phyloP scores from a whole-genome alignment of 2,797 vertebrate genomes.

The Peromyscus eremicus region DNA sequence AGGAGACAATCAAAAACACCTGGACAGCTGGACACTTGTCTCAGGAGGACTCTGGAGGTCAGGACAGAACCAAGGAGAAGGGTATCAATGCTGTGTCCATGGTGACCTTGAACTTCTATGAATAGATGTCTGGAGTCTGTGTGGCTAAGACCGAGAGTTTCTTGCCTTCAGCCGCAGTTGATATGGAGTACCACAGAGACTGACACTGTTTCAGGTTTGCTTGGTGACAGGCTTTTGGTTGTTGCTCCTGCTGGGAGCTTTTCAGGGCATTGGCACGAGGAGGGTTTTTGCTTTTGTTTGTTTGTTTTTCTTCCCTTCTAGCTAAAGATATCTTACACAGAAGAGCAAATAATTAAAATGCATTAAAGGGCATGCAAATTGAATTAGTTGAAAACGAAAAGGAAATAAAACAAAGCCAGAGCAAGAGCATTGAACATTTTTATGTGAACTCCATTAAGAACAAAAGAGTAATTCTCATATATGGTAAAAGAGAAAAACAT shows the following conservation, averaged over 20 bases:
- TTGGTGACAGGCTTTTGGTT: not conserved
- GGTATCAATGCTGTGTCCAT: not conserved
- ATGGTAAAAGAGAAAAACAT: not conserved
- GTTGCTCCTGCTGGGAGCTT: not conserved
- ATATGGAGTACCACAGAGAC: not conserved
- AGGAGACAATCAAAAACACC: not conserved
- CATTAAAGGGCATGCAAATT: conserved; percentile 21
- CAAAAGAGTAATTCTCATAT: conserved; percentile 29
- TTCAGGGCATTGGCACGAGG: not conserved
- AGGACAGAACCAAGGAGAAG: not conserved
- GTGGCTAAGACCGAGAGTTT: too few relatives aligned
- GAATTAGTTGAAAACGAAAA: conserved; percentile 53
- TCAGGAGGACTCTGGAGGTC: not conserved
- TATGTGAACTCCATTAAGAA: not conserved
- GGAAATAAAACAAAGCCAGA: conserved; percentile 1
- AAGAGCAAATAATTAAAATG: conserved; percentile 69
- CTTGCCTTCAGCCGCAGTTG: not conserved
- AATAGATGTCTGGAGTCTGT: not conserved
- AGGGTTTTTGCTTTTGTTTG: not conserved
- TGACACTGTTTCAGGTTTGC: not conserved
- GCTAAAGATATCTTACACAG: not conserved
- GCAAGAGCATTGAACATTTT: not conserved
- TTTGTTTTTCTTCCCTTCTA: not conserved
- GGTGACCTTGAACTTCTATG: not conserved
- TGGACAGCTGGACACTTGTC: not conserved